phyloP scores from a whole-genome alignment of 2,888 invertebrate species.

The Acanthosepion pharaonis region DNA sequence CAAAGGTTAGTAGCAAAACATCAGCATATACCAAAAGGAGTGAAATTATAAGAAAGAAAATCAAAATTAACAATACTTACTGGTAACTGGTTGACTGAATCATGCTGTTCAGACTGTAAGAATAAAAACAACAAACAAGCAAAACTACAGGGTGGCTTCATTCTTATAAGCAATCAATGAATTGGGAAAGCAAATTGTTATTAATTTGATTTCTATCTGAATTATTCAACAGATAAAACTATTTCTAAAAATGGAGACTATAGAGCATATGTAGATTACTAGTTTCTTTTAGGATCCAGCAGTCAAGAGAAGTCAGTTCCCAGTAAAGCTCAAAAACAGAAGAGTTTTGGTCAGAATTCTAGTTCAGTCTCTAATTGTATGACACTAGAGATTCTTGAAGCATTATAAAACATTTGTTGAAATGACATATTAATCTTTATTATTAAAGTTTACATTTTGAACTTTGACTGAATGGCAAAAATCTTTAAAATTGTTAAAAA shows the following conservation, averaged over 20 bases:
- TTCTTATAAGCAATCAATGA: not conserved
- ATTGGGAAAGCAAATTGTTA: not conserved
- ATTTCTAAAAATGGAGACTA: not conserved
- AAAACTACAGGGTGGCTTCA: not conserved
- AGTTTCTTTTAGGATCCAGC: too few species aligned
- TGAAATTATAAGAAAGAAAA: not conserved
- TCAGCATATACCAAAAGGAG: not conserved
- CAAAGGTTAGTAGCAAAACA: not conserved
- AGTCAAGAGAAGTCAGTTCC: too few species aligned
- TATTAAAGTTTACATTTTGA: too few species aligned
- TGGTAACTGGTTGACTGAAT: slow-evolving; percentile 33
- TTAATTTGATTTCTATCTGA: not conserved
- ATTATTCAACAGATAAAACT: not conserved
- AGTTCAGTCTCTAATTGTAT: too few species aligned
- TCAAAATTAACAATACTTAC: not conserved
- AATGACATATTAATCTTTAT: too few species aligned
- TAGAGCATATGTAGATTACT: not conserved
- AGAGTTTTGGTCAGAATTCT: too few species aligned
- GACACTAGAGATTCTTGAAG: too few species aligned
- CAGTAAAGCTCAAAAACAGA: too few species aligned
- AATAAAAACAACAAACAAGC: slow-evolving; percentile 12
- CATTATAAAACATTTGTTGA: too few species aligned
- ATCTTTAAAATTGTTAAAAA: too few species aligned
- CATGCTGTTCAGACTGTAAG: slow-evolving; percentile 33
- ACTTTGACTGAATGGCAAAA: too few species aligned